Base-by-base conservation (phyloP, 2,113 vertebrate species). In the Typhlomys cinereus region DNA sequence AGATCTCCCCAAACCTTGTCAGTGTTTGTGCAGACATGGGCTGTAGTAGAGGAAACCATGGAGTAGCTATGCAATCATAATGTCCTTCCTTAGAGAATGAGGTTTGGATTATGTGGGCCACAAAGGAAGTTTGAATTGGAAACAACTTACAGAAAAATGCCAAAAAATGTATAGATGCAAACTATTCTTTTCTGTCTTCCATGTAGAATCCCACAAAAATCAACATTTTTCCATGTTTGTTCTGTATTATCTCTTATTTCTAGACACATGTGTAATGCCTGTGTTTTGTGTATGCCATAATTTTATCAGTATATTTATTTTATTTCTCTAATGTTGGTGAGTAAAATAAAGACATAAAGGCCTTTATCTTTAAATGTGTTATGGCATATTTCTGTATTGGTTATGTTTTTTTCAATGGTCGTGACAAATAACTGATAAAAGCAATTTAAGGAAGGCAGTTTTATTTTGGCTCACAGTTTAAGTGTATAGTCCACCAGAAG, bases 81-180 rank as follows among this genome's bases (percentile, higher is more conserved):
- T 61, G 71, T 73, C 23, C 62, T 91, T 15, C 27, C 5, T 75
- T n/a, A 89, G 54, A 87, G 13, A 79, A 62, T 76, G 14, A 91
- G 15, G 7, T 12, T 67, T 78, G 12, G 7, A 21, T 59, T 20
- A 27, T 2, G 88, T 88, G 29, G 59, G 44, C n/a, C 92, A 34
- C 20, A 25, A 74, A 9, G 9, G 20, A 34, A 17, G 81, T 73
- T 90, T 88, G 52, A 54, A 61, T 94, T 80, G 67, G 50, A 91
- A 94, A 90, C 57, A 62, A 81, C 62, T 96, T 91, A 66, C 1
- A 67, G 79, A 83, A 50, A 90, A 82, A 25, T 41, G 69, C 27
- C 1, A 48, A 79, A 89, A 52, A 18, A 4, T 54, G 1, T 80
- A 27, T 14, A 80, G 41, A 1, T 66, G 29, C 7, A 66, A 41